Percentiles rank a stretch among this genome's conserved stretches.
Conservation (phyloP, 2,888 invertebrate genomes). For the Bursaphelenchus okinawaensis region DNA sequence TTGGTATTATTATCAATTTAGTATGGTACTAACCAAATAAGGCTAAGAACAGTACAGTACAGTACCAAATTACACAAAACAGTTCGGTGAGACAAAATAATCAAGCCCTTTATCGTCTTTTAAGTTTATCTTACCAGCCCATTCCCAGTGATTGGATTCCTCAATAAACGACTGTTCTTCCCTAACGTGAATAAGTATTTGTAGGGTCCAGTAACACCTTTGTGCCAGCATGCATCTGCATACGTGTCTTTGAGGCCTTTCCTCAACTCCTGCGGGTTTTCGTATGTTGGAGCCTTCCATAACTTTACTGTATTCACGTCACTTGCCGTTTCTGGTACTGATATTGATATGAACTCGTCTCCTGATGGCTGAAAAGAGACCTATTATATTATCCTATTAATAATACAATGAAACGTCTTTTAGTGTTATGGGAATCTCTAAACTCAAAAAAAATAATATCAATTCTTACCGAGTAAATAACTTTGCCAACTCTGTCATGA, state of each 20-base stretch:
- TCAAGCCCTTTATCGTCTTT: background rate
- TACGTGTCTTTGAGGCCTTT: conserved; percentile 18
- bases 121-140: conserved; percentile 10
- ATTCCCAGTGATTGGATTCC: conserved; percentile 28
- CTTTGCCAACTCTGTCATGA: conserved; percentile 20
- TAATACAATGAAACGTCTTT: background rate
- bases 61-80: too few species aligned
- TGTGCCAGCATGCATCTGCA: conserved; percentile 27
- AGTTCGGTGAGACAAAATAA: too few species aligned
- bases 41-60: too few species aligned
- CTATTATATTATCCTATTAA: background rate
- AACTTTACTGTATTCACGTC: conserved; percentile 2
- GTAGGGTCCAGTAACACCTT: conserved; percentile 5
- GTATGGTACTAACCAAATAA: too few species aligned
- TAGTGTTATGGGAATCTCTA: background rate
- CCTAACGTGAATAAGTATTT: conserved; percentile 29
- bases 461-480: conserved; percentile 22
- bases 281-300: conserved; percentile 4
- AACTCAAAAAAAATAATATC: background rate
- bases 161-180: conserved; percentile 19
- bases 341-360: background rate
- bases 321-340: background rate
- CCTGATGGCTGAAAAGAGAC: conserved; percentile 1
- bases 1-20: background rate
- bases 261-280: conserved; percentile 6